Conservation (phyloP, 2,113 vertebrate genomes). For the Gymnogyps californianus region DNA sequence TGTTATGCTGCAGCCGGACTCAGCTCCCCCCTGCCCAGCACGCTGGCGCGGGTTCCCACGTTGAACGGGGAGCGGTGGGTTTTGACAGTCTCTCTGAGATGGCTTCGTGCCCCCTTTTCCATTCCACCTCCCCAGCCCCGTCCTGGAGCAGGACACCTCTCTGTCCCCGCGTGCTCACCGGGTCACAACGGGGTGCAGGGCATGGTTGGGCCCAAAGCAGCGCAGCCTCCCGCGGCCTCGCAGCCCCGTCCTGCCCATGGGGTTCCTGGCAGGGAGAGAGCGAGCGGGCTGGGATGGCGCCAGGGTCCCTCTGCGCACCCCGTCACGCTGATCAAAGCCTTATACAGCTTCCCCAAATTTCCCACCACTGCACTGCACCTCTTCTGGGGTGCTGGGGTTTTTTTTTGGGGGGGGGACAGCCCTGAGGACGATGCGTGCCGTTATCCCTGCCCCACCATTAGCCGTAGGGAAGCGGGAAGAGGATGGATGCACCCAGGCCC, state of each 20-base stretch:
- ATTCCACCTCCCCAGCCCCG: fast-evolving
- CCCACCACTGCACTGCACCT: neutral
- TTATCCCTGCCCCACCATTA: neutral
- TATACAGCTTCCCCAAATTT: fast-evolving
- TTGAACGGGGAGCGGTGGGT: fast-evolving
- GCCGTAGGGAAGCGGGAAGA: fast-evolving
- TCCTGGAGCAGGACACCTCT: neutral
- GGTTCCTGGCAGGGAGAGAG: constrained; percentile 78
- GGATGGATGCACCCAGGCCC: neutral
- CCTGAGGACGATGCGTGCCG: fast-evolving
- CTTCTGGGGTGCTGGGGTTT: too few species aligned
- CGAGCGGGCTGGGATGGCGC: fast-evolving
- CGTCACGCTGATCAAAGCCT: fast-evolving
- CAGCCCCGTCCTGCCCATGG: constrained; percentile 88
- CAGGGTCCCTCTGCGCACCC: neutral
- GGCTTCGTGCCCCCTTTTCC: neutral
- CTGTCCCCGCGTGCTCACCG: constrained; percentile 65
- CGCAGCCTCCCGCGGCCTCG: constrained; percentile 80
- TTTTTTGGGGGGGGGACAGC: fast-evolving
- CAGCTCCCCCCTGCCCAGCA: neutral
- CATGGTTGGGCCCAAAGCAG: constrained; percentile 84
- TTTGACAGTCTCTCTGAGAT: neutral
- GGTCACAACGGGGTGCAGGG: constrained; percentile 82
- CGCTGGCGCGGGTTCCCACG: neutral
- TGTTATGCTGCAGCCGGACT: neutral